Conservation (phyloP, 2,888 invertebrate genomes). For the Danaus chrysippus region DNA sequence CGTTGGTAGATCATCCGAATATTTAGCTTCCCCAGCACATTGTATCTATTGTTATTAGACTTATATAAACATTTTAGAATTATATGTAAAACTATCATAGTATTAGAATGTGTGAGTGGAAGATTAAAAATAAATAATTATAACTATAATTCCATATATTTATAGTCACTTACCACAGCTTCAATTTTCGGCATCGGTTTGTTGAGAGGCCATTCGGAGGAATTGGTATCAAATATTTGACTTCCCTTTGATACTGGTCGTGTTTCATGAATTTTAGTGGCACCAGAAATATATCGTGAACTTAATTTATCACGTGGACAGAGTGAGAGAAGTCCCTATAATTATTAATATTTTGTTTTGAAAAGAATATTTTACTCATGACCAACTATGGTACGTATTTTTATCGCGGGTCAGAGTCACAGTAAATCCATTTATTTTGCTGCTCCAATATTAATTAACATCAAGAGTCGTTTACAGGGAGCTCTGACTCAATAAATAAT, state of each 20-base stretch:
- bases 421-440: too few relatives aligned
- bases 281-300: conserved; percentile 64
- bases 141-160: conserved; percentile 11
- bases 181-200: conserved; percentile 84
- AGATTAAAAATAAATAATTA: too few relatives aligned
- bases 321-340: conserved; percentile 73
- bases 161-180: conserved; percentile 47
- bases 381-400: too few relatives aligned
- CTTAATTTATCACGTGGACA: conserved; percentile 62
- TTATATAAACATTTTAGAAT: too few relatives aligned
- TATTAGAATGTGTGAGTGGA: too few relatives aligned
- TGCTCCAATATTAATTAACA: too few relatives aligned
- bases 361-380: too few relatives aligned
- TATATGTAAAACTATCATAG: too few relatives aligned
- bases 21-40: conserved; percentile 83
- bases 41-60: conserved; percentile 54
- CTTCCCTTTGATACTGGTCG: conserved; percentile 79
- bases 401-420: too few relatives aligned
- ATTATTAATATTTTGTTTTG: conserved; percentile 10
- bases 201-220: conserved; percentile 82
- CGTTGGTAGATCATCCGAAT: conserved; percentile 81
- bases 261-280: conserved; percentile 48
- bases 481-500: too few relatives aligned
- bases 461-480: too few relatives aligned
- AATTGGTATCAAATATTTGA: conserved; percentile 81